Conservation (phyloP, 1,140 invertebrate species). For the Akabosia matsudoensis region DNA sequence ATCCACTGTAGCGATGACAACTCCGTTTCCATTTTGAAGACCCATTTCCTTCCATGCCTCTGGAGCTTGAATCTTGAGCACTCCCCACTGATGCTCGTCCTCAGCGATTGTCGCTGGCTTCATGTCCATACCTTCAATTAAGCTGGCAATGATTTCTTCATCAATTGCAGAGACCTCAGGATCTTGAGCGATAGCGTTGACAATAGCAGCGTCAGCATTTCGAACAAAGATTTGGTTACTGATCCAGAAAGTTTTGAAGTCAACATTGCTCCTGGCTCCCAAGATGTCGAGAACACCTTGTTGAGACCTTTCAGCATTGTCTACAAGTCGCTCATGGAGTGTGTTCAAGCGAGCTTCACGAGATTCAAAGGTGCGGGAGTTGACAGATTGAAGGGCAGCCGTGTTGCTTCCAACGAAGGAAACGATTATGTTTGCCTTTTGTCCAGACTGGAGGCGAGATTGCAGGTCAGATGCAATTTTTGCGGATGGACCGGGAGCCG, state of each 20-base stretch:
- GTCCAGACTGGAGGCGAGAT: not conserved
- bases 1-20: slow-evolving; percentile 23
- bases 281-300: not conserved
- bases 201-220: not conserved
- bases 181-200: not conserved
- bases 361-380: not conserved
- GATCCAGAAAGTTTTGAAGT: slow-evolving; percentile 29
- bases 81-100: not conserved
- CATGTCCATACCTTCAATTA: not conserved
- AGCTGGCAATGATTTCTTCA: not conserved
- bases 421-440: not conserved
- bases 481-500: not conserved
- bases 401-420: not conserved
- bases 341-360: not conserved
- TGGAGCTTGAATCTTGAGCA: slow-evolving; percentile 15
- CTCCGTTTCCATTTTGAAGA: not conserved
- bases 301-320: slow-evolving; percentile 17
- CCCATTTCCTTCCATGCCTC: slow-evolving; percentile 16
- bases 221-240: slow-evolving; percentile 26
- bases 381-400: not conserved
- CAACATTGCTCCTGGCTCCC: not conserved
- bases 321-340: not conserved
- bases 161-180: not conserved
- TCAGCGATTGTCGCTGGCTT: not conserved
- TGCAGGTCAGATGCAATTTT: not conserved